phyloP scores from a whole-genome alignment of 2,888 invertebrate species.

The Zaprionus bogoriensis region DNA sequence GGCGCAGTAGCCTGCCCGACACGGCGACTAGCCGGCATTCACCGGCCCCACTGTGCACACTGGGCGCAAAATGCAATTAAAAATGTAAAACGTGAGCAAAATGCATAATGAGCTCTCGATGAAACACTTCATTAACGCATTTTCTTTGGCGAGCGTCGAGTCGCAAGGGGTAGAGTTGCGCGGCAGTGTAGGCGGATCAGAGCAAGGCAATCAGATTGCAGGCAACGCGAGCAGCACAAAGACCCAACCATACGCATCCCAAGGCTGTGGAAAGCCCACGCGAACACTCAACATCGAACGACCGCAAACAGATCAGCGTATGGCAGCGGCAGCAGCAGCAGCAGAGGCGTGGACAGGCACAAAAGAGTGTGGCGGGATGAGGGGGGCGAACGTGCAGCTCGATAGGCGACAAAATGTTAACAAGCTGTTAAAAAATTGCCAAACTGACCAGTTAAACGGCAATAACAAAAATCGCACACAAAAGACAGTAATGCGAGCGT shows the following conservation, averaged over 20 bases:
- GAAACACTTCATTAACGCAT: constrained; percentile 74
- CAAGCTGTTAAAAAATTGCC: constrained; percentile 72
- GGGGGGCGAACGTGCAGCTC: constrained; percentile 8
- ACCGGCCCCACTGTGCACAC: constrained; percentile 4
- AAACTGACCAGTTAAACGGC: constrained; percentile 37
- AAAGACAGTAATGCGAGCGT: background rate
- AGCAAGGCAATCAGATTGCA: constrained; percentile 9
- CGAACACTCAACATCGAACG: constrained; percentile 5
- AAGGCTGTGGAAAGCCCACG: too few relatives aligned
- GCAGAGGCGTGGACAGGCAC: background rate
- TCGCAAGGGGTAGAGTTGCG: background rate
- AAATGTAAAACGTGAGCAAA: constrained; percentile 73
- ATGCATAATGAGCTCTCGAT: constrained; percentile 73
- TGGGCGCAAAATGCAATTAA: constrained; percentile 63
- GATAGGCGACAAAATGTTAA: constrained; percentile 76
- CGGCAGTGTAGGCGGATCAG: constrained; percentile 8
- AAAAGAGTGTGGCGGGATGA: background rate
- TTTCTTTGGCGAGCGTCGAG: constrained; percentile 39
- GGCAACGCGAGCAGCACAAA: too few relatives aligned
- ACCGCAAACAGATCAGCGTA: constrained; percentile 54
- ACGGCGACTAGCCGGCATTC: too few relatives aligned
- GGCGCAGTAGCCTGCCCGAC: constrained; percentile 17
- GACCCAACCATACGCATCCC: too few relatives aligned
- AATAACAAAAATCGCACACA: constrained; percentile 31
- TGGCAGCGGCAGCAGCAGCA: background rate